Percentiles rank a stretch among this genome's conserved stretches.
These are phyloP conservation scores for Drosophila pruinosa DNA, from an alignment of 1,140 invertebrate genomes.

Conservation along the genomic window DNA sequence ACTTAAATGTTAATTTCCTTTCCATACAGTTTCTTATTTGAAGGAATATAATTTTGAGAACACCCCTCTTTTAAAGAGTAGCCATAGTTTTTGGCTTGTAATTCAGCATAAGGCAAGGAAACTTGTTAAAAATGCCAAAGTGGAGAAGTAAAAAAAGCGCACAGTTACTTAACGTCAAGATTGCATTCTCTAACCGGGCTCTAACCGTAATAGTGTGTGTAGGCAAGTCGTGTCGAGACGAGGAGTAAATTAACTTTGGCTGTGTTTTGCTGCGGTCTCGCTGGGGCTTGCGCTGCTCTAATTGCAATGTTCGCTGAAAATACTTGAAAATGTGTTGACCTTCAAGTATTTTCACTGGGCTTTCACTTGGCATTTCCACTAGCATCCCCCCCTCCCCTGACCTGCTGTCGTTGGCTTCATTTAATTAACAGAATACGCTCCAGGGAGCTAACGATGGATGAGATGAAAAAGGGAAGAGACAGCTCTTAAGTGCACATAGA, in stretches of 20 bases:
- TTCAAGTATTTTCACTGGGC: conserved; percentile 60
- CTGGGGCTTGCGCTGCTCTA: conserved; percentile 36
- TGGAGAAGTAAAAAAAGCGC: not conserved
- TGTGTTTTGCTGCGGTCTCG: conserved; percentile 62
- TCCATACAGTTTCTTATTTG: not conserved
- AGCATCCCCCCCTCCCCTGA: not conserved
- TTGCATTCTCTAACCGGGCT: not conserved
- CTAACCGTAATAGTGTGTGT: conserved; percentile 13
- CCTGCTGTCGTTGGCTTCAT: conserved; percentile 36
- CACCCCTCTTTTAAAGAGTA: not conserved
- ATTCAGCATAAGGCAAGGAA: conserved; percentile 36
- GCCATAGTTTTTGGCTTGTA: conserved; percentile 1
- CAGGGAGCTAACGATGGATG: not conserved
- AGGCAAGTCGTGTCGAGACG: conserved; percentile 27
- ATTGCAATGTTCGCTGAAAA: conserved; percentile 53
- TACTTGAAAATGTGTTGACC: conserved; percentile 65
- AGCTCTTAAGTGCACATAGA: conserved; percentile 1
- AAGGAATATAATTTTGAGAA: not conserved
- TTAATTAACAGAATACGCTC: conserved; percentile 56
- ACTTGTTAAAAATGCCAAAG: conserved; percentile 34
- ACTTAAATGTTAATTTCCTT: too few relatives aligned
- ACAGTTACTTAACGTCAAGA: conserved; percentile 52
- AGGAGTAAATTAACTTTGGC: conserved; percentile 69
- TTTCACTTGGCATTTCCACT: conserved; percentile 10
- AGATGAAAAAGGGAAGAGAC: not conserved